Evolutionary conservation across 2,113 vertebrate genomes (phyloP).

Genomic region (Octodon degus): DNA sequence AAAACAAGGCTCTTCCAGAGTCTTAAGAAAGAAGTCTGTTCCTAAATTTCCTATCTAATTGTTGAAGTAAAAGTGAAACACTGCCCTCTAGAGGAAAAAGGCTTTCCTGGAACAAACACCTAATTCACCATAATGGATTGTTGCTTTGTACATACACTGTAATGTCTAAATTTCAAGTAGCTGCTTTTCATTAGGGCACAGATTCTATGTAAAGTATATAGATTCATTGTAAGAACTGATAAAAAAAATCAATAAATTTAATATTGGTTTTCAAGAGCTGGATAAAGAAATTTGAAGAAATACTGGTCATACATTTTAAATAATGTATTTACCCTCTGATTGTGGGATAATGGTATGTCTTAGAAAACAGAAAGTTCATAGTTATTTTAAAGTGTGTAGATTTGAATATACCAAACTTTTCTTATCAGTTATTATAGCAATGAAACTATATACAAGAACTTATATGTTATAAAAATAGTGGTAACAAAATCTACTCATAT

Average conservation of each 20-base stretch:
- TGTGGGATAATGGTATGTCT: neutral
- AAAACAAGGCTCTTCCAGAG: neutral
- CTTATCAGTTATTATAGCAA: neutral
- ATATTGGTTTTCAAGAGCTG: conserved; percentile 18
- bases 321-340: neutral
- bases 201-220: neutral
- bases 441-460: neutral
- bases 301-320: conserved; percentile 24
- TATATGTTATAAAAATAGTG: conserved; percentile 33
- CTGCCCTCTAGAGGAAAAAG: conserved; percentile 80
- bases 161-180: neutral
- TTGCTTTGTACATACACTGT: neutral
- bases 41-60: neutral
- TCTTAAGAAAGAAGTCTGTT: neutral
- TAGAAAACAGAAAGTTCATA: neutral
- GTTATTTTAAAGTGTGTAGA: neutral
- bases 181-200: neutral
- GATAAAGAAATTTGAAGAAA: neutral
- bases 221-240: neutral
- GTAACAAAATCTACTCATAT: neutral
- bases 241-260: neutral
- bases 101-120: neutral
- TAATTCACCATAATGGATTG: neutral
- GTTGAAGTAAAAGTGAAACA: conserved; percentile 55
- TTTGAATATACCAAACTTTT: neutral